A percentile compares a stretch with the other conserved stretches of the same genome.
Conservation (phyloP, 2,113 vertebrate genomes). For the Lepus americanus region DNA sequence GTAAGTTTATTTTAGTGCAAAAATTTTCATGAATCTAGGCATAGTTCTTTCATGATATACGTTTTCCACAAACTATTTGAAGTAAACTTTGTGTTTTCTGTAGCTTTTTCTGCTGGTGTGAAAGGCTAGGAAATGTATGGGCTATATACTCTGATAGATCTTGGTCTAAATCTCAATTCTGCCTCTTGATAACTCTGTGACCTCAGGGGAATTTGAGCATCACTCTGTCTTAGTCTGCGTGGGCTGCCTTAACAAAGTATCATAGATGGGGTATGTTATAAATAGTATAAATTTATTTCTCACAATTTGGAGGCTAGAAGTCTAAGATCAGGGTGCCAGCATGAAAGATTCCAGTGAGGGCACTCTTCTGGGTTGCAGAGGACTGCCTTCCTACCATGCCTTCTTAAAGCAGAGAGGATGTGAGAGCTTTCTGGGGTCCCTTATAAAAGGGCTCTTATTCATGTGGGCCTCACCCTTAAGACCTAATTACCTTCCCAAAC, state of each 20-base stretch:
- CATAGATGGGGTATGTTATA: too few species aligned
- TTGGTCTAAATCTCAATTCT: not conserved
- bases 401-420: not conserved
- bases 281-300: not conserved
- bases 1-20: too few species aligned
- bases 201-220: not conserved
- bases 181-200: not conserved
- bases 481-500: not conserved
- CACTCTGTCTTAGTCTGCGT: not conserved
- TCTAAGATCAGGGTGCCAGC: not conserved
- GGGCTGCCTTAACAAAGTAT: not conserved
- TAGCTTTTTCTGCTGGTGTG: not conserved
- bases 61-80: too few species aligned
- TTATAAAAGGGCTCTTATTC: not conserved
- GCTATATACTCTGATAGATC: not conserved
- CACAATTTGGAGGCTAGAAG: not conserved
- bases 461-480: not conserved
- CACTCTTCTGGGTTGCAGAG: not conserved
- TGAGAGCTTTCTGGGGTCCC: not conserved
- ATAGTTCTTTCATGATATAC: too few species aligned
- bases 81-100: not conserved
- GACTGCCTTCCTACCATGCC: not conserved
- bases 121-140: not conserved
- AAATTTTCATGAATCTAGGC: too few species aligned
- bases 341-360: not conserved